Percentiles rank a stretch among this genome's conserved stretches.
Conservation (phyloP, 1,140 invertebrate species). For the Hesperophylax magnus region DNA sequence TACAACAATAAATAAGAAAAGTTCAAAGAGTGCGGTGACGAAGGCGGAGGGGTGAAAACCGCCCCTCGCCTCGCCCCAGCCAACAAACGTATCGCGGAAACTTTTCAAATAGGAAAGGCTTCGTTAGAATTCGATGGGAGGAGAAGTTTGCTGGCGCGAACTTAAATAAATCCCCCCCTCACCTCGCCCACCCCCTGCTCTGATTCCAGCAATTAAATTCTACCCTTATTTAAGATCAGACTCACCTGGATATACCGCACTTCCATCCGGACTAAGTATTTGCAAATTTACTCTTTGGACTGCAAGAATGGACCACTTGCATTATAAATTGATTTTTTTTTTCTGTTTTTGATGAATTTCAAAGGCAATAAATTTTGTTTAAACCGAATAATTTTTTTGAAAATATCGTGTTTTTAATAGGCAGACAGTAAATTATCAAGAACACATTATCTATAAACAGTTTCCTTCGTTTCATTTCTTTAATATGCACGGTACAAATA, state of each 20-base stretch:
- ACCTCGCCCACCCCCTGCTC: conserved; percentile 7
- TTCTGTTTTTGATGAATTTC: too few species aligned
- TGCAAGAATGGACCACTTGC: too few species aligned
- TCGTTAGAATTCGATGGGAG: conserved; percentile 54
- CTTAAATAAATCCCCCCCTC: conserved; percentile 54
- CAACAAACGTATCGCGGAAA: conserved; percentile 55
- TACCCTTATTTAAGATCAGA: conserved; percentile 49
- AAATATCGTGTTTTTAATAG: too few species aligned
- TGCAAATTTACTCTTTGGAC: conserved; percentile 45
- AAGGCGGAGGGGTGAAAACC: background rate
- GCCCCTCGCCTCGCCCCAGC: conserved; percentile 4
- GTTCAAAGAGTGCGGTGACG: conserved; percentile 52
- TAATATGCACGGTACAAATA: too few species aligned
- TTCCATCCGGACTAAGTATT: conserved; percentile 47
- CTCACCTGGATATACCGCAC: conserved; percentile 48
- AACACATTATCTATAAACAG: too few species aligned
- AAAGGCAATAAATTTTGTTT: too few species aligned
- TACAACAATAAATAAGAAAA: conserved; percentile 56
- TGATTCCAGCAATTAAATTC: conserved; percentile 58
- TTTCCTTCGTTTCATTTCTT: too few species aligned
- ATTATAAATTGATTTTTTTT: too few species aligned
- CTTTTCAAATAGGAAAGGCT: conserved; percentile 55
- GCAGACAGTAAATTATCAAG: too few species aligned
- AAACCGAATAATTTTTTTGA: too few species aligned
- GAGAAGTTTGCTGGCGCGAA: conserved; percentile 49